Base-by-base conservation (phyloP, 2,113 vertebrate genomes). In the Calidris pygmaea region DNA sequence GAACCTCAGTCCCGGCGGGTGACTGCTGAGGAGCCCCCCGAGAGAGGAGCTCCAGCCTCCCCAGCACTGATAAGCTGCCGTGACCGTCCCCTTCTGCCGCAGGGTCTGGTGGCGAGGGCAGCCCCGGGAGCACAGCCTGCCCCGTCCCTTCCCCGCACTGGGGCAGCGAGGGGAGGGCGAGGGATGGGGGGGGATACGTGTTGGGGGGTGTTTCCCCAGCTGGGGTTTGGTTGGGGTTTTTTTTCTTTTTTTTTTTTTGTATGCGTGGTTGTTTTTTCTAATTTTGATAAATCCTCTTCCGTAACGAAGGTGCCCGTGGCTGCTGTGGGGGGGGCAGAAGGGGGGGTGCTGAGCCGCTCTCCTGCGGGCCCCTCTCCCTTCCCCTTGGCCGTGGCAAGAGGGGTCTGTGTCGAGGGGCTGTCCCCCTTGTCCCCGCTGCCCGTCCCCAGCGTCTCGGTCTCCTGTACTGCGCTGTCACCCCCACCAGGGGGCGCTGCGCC, bases 271-370 rank as follows among this genome's bases (percentile, higher is more conserved):
- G 18, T 60, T 90, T 96, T 96, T 96, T 92, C 43, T 96, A 95
- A 89, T 96, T 96, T 96, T 96, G 80, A 96, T 95, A 96, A 96
- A 95, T 78, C 39, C 9, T 87, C 15, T 93, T 95, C 56, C 1
- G 1, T 92, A 96, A 92, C 0, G 0, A 88, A 56, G 32, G 80
- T 60, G 27, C 34, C 55, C 88, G 59, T 80, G 65, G 65, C 68
- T 81, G 14, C 48, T 58, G 65, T 3, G 53, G n/a, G 26, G n/a
- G 26, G 26, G n/a, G 7, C 1, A 7, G 1, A 34, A 29, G 9
- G 1, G 1, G 13, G 13, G 19, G 2, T 15, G 24, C 59, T 37
- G 82, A 73, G 58, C 47, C 45, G 23, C 39, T 17, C 4, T 72
- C 12, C 20, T 14, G 55, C 1, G 27, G 12, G 29, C 22, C 43